Conservation (phyloP, 1,140 invertebrate genomes). For the Mamestra configurata region DNA sequence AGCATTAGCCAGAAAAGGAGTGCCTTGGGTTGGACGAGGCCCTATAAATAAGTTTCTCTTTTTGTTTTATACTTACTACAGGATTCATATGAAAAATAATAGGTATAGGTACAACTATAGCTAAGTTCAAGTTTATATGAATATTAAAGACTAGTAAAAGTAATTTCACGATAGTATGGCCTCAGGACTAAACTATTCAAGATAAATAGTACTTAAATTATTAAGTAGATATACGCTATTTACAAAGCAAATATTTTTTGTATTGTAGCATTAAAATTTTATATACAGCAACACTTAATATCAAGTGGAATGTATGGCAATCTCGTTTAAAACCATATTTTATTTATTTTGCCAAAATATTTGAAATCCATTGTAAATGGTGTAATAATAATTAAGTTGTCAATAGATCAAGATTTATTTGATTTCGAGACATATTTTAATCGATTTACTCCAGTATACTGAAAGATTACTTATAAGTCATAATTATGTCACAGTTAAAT, state of each 20-base stretch:
- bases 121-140: constrained; percentile 13
- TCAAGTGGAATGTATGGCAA: constrained; percentile 55
- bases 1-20: not conserved
- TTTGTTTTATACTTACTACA: constrained; percentile 8
- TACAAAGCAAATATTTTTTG: constrained; percentile 54
- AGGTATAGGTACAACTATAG: constrained; percentile 3
- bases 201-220: constrained; percentile 55
- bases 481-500: constrained; percentile 4
- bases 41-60: no score
- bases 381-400: not conserved
- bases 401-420: not conserved
- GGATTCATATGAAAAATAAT: constrained; percentile 6
- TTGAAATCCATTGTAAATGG: not conserved
- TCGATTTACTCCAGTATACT: not conserved
- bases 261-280: constrained; percentile 44
- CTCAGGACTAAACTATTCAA: constrained; percentile 57
- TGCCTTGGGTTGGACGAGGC: not conserved
- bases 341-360: not conserved
- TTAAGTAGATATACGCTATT: constrained; percentile 54
- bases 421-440: not conserved
- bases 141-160: constrained; percentile 51
- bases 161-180: constrained; percentile 73
- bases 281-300: constrained; percentile 54
- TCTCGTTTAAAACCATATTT: constrained; percentile 4
- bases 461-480: not conserved